These are phyloP conservation scores for Porites evermanni DNA, from an alignment of 92 coral and sea anemone genomes.

Conservation along the genomic window DNA sequence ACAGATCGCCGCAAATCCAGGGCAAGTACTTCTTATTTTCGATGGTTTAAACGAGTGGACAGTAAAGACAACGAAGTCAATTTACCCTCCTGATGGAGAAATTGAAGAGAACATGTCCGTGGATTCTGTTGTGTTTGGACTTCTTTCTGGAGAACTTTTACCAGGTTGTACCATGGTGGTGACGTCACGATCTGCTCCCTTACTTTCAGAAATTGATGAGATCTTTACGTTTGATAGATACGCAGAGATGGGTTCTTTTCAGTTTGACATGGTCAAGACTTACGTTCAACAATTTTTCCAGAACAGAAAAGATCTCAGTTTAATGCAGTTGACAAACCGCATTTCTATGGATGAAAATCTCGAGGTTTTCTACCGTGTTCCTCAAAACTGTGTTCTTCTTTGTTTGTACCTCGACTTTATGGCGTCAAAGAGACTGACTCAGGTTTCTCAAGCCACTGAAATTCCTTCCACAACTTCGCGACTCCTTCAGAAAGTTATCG, in stretches of 20 bases:
- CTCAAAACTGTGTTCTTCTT: slow-evolving; percentile 50
- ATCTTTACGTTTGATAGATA: slow-evolving; percentile 32
- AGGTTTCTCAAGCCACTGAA: not conserved
- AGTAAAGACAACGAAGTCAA: not conserved
- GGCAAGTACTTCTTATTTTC: slow-evolving; percentile 49
- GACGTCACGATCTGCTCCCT: slow-evolving; percentile 55
- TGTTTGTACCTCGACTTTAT: slow-evolving; percentile 41
- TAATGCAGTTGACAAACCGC: slow-evolving; percentile 5
- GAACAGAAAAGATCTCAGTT: slow-evolving; percentile 17
- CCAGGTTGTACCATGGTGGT: slow-evolving; percentile 54
- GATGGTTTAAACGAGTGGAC: slow-evolving; percentile 65
- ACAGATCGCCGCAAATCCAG: slow-evolving; percentile 34
- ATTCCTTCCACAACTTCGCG: slow-evolving; percentile 33
- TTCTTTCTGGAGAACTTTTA: slow-evolving; percentile 58
- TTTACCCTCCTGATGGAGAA: not conserved
- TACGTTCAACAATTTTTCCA: slow-evolving; percentile 35
- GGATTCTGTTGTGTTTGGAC: slow-evolving; percentile 30
- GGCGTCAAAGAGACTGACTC: slow-evolving; percentile 1
- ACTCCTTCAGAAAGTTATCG: slow-evolving; percentile 17
- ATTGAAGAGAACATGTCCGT: slow-evolving; percentile 22
- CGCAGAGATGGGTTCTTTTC: slow-evolving; percentile 38
- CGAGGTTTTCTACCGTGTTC: slow-evolving; percentile 50
- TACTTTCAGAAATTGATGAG: slow-evolving; percentile 17
- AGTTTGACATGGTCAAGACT: slow-evolving; percentile 24
- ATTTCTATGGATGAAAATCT: slow-evolving; percentile 42